Base-by-base conservation (phyloP, 2,797 vertebrate genomes). In the Aldrovandia affinis region DNA sequence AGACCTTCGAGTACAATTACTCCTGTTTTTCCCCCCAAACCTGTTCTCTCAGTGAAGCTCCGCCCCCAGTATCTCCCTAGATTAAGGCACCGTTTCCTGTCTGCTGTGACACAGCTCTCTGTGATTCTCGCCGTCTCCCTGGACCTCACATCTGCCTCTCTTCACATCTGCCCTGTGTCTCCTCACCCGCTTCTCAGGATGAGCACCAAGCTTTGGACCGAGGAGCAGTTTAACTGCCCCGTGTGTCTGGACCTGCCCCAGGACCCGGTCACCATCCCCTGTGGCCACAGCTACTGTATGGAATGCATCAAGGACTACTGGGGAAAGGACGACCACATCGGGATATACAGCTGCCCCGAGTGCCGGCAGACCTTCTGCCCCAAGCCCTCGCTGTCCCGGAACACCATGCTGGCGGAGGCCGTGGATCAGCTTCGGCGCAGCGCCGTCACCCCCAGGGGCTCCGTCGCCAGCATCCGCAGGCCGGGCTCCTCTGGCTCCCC, bases 181-280 rank as follows among this genome's bases (percentile, higher is more conserved):
- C 47, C 54, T 36, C 9, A 18, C 78, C 59, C 65, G 47, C 1
- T 0, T 14, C 47, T 68, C 0, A 25, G 59, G 7, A 91, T 95
- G 94, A 93, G 92, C 61, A 0, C 30, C 15, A 94, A 91, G 39
- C 87, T 95, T 78, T 96, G 95, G 95, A 96, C 94, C 0, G 94
- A 96, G 87, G 95, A 96, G 93, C 95, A 96, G 94, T 96, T 96
- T 47, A 96, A 96, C 93, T 96, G 95, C 86, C 95, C 95, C 0
- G 94, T 96, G 83, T 96, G 95, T 79, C 91, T 96, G 89, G 95
- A 96, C 36, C 91, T 96, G 14, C 95, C 95, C 3, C 92, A 91
- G 0, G 95, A 96, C 57, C 95, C 95, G 0, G 94, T 93, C 84
- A 96, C 95, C 86, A 95, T 96, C 86, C 95, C 95, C 7, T 96